Evolutionary conservation across 1,140 invertebrate species (phyloP).

Genomic region (Magallana angulata): DNA sequence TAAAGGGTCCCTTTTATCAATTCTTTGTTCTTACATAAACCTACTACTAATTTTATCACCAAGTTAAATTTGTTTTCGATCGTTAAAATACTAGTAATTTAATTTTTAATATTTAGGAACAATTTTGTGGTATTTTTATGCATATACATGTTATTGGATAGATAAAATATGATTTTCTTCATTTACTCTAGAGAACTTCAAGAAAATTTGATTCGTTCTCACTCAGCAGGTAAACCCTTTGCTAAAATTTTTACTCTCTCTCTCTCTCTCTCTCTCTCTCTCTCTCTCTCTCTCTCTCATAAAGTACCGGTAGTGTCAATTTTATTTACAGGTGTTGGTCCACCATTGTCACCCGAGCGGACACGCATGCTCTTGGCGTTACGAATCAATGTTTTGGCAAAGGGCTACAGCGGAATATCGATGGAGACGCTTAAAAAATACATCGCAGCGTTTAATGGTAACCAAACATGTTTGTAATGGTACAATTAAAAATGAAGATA

Average conservation of each 20-base stretch:
- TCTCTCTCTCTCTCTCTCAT: neutral
- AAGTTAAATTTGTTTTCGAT: too few species aligned
- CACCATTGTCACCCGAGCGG: conserved; percentile 83
- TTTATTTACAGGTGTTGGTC: conserved; percentile 82
- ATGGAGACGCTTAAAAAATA: conserved; percentile 83
- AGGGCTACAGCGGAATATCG: conserved; percentile 87
- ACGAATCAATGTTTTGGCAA: conserved; percentile 87
- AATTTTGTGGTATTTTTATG: neutral
- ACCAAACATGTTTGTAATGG: neutral
- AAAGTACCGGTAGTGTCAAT: too few species aligned
- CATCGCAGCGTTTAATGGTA: conserved; percentile 87
- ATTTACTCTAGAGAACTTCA: conserved; percentile 83
- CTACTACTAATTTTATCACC: too few species aligned
- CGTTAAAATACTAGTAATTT: neutral
- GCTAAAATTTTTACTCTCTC: neutral
- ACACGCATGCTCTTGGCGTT: conserved; percentile 87
- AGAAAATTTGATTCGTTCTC: conserved; percentile 86
- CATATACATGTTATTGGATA: conserved; percentile 26
- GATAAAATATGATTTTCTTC: neutral
- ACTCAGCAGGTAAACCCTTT: conserved; percentile 81
- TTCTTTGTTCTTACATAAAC: too few species aligned
- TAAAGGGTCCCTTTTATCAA: neutral
- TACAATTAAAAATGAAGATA: too few species aligned
- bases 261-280: too few species aligned
- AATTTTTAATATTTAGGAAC: too few species aligned